A percentile compares a stretch with the other conserved stretches of the same genome.
phyloP scores from a whole-genome alignment of 2,797 vertebrate genomes.

The Pseudochaenichthys georgianus region DNA sequence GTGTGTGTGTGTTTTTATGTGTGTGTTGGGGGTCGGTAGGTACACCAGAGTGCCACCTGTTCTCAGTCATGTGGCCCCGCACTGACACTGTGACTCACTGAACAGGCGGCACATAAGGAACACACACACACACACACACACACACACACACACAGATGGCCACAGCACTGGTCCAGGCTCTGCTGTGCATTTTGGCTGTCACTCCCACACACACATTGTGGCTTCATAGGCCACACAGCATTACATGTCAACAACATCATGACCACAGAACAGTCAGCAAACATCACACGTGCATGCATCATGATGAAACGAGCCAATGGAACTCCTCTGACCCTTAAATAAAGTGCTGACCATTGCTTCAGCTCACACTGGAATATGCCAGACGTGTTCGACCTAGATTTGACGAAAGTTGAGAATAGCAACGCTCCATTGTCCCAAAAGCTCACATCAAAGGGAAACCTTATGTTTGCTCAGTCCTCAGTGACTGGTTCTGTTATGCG shows the following conservation, averaged over 20 bases:
- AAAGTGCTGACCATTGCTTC: constrained; percentile 28
- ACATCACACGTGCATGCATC: constrained; percentile 25
- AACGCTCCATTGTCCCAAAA: background rate
- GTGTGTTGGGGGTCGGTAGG: constrained; percentile 39
- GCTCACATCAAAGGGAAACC: background rate
- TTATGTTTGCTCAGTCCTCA: no score
- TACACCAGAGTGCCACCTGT: constrained; percentile 75
- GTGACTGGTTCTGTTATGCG: background rate
- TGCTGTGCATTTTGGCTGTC: constrained; percentile 62
- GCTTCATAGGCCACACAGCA: constrained; percentile 45
- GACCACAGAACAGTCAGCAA: constrained; percentile 43
- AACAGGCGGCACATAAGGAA: constrained; percentile 68
- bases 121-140: no score
- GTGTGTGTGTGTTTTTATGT: constrained; percentile 36
- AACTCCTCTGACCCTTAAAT: constrained; percentile 31
- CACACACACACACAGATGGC: constrained; percentile 74
- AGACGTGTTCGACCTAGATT: constrained; percentile 36
- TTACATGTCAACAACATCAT: constrained; percentile 44
- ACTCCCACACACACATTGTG: constrained; percentile 38
- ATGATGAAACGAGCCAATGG: constrained; percentile 5
- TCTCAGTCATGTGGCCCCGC: constrained; percentile 67
- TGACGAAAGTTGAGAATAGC: constrained; percentile 7
- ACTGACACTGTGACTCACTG: constrained; percentile 69
- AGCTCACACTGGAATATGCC: constrained; percentile 39
- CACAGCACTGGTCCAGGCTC: constrained; percentile 53